phyloP scores from a whole-genome alignment of 2,888 invertebrate genomes.

The Helicoverpa assulta region DNA sequence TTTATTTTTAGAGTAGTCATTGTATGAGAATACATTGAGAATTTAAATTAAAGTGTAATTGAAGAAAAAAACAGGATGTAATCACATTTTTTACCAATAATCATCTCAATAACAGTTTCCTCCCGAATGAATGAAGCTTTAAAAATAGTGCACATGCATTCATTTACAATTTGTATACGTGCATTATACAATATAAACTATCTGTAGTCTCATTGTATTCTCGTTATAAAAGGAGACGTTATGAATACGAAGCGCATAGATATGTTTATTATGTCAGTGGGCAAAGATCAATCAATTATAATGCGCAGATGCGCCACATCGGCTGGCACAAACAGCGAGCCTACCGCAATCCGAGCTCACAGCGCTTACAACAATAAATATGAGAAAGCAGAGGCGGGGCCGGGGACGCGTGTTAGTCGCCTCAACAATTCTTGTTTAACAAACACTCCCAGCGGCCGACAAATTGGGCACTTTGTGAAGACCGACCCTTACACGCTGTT shows the following conservation, averaged over 20 bases:
- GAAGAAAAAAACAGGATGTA: too few species aligned
- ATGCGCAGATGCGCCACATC: slow-evolving; percentile 46
- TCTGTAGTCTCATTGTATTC: slow-evolving; percentile 57
- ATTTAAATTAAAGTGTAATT: too few species aligned
- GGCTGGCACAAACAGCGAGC: slow-evolving; percentile 20
- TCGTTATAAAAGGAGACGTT: slow-evolving; percentile 53
- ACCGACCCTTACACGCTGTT: slow-evolving; percentile 29
- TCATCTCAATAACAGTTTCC: too few species aligned
- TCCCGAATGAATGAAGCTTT: slow-evolving; percentile 29
- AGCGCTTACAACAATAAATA: slow-evolving; percentile 55
- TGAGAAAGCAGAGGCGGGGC: slow-evolving; percentile 35
- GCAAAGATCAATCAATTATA: slow-evolving; percentile 54
- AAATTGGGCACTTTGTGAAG: slow-evolving; percentile 71
- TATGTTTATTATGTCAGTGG: slow-evolving; percentile 55
- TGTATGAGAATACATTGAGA: too few species aligned
- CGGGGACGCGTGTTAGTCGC: slow-evolving; percentile 51
- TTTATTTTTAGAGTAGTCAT: background rate
- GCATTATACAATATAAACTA: slow-evolving; percentile 44
- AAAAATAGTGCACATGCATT: slow-evolving; percentile 51
- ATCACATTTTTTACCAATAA: too few species aligned
- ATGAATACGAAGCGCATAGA: slow-evolving; percentile 43
- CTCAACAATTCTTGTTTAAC: slow-evolving; percentile 72
- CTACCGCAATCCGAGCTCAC: slow-evolving; percentile 47
- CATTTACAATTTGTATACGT: slow-evolving; percentile 44
- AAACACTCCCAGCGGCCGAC: slow-evolving; percentile 72